These are phyloP conservation scores for Stylophora pistillata DNA, from an alignment of 64 coral and sea anemone genomes.

Conservation along the genomic window DNA sequence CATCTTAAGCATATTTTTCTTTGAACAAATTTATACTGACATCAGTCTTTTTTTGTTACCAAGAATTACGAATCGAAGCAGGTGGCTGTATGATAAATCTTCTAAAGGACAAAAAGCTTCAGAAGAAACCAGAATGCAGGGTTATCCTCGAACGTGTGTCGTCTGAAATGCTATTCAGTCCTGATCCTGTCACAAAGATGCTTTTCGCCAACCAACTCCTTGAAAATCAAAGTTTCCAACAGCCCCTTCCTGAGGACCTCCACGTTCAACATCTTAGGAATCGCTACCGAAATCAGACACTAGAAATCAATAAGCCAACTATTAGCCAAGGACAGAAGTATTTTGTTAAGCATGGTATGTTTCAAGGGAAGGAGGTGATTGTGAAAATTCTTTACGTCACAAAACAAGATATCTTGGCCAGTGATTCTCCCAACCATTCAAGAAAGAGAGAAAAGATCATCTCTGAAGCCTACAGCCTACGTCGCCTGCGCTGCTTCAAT, in stretches of 20 bases:
- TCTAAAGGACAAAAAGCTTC: not conserved
- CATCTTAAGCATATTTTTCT: not conserved
- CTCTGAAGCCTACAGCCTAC: conserved; percentile 24
- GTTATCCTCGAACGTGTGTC: not conserved
- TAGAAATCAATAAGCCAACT: conserved; percentile 1
- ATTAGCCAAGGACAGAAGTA: not conserved
- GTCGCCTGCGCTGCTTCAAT: not conserved
- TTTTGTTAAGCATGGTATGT: conserved; percentile 2
- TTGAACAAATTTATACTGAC: no score
- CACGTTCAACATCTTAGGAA: not conserved
- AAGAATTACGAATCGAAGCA: not conserved
- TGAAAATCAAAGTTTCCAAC: not conserved
- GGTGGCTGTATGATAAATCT: not conserved
- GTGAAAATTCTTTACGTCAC: not conserved
- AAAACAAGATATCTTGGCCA: not conserved
- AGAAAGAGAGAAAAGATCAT: not conserved
- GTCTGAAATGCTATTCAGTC: conserved; percentile 3
- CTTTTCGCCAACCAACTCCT: not conserved
- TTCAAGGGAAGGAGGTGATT: not conserved
- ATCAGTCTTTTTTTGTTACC: not conserved
- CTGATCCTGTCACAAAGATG: not conserved
- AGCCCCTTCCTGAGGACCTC: not conserved
- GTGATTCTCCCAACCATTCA: not conserved
- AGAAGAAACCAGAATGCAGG: conserved; percentile 17
- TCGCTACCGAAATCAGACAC: not conserved